phyloP scores from a whole-genome alignment of 1,140 invertebrate species.

The Scaptomyza graminum region DNA sequence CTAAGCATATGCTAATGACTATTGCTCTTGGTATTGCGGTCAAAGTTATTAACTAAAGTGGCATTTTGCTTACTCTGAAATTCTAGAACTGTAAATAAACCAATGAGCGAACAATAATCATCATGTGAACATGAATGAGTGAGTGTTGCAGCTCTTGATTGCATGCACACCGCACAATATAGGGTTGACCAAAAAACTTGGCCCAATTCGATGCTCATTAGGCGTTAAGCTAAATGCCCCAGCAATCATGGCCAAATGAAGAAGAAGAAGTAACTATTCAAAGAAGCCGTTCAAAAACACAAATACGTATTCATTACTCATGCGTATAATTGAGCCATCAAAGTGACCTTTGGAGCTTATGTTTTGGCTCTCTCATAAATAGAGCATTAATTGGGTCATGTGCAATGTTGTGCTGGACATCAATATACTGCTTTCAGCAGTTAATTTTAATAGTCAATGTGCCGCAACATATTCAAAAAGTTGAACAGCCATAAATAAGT shows the following conservation, averaged over 20 bases:
- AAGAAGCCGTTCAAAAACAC: neutral
- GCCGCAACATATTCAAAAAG: conserved; percentile 47
- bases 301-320: conserved; percentile 58
- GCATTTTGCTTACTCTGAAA: conserved; percentile 45
- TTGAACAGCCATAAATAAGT: conserved; percentile 49
- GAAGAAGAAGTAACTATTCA: conserved; percentile 1
- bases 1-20: conserved; percentile 77
- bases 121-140: conserved; percentile 5
- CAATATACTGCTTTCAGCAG: conserved; percentile 12
- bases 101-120: conserved; percentile 15
- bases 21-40: conserved; percentile 62
- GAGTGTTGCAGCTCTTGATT: conserved; percentile 13
- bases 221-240: conserved; percentile 50
- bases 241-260: conserved; percentile 31
- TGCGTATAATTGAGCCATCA: conserved; percentile 72
- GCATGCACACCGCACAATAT: conserved; percentile 7
- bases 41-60: conserved; percentile 75
- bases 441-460: conserved; percentile 52
- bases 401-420: conserved; percentile 17
- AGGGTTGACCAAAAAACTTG: conserved; percentile 25
- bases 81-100: conserved; percentile 41
- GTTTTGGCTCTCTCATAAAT: conserved; percentile 46
- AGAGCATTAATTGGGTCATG: conserved; percentile 66
- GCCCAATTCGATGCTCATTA: conserved; percentile 70
- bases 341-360: conserved; percentile 49